These are phyloP conservation scores for Manis pentadactyla DNA, from an alignment of 2,797 vertebrate species.

Conservation along the genomic window DNA sequence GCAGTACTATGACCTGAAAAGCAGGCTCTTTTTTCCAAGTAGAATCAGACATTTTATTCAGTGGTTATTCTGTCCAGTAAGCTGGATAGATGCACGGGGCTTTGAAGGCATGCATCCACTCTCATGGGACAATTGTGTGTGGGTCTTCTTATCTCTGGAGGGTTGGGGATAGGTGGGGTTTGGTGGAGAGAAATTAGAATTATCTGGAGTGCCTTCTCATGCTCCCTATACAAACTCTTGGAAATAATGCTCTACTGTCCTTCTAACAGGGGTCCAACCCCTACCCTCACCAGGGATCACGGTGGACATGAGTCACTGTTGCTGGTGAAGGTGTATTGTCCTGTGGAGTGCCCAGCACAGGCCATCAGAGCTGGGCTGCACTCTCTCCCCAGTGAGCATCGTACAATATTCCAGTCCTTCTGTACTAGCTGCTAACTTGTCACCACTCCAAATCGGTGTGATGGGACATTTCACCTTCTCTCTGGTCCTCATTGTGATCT, in stretches of 20 bases:
- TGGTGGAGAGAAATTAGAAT: background rate
- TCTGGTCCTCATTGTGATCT: no score
- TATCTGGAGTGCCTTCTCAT: background rate
- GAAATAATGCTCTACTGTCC: background rate
- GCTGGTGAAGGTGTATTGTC: background rate
- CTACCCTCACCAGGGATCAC: no score
- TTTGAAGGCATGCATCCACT: background rate
- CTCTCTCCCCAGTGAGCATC: fast-evolving
- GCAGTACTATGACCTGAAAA: background rate
- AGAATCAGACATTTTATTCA: background rate
- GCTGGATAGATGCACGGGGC: background rate
- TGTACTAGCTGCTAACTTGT: fast-evolving
- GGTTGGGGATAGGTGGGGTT: background rate
- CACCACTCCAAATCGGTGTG: background rate
- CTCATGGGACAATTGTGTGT: background rate
- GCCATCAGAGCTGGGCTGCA: no score
- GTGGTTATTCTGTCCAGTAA: background rate
- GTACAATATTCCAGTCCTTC: no score
- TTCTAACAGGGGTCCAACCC: background rate
- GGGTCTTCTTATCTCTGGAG: background rate
- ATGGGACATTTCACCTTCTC: no score
- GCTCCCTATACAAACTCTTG: background rate
- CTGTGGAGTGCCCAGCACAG: background rate
- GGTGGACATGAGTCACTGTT: background rate
- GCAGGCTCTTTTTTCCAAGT: no score